phyloP scores from a whole-genome alignment of 92 coral and sea anemone genomes.

The Chrysogorgia sp. region DNA sequence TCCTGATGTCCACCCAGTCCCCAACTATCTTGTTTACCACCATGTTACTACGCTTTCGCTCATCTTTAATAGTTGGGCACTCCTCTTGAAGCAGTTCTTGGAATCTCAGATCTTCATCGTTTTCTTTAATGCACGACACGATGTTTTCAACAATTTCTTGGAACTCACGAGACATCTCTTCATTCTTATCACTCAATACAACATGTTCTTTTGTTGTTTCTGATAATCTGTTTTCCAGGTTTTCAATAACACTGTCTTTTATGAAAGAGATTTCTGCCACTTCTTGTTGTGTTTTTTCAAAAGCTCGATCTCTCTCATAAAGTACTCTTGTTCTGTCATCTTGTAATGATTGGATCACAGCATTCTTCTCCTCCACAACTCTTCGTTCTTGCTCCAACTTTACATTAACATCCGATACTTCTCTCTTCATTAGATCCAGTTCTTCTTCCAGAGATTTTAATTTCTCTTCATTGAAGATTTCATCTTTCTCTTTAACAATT shows the following conservation, averaged over 20 bases:
- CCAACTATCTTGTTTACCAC: constrained; percentile 15
- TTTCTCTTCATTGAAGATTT: constrained; percentile 53
- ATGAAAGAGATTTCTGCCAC: constrained; percentile 9
- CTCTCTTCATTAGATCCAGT: constrained; percentile 52
- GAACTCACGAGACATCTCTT: constrained; percentile 40
- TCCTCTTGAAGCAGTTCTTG: constrained; percentile 14
- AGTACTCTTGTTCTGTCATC: constrained; percentile 59
- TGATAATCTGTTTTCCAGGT: constrained; percentile 3
- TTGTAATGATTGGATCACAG: constrained; percentile 47
- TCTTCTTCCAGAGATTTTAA: constrained; percentile 51
- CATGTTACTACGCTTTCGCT: constrained; percentile 14
- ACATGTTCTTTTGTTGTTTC: constrained; percentile 18
- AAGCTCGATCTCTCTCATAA: constrained; percentile 57
- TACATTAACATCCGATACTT: constrained; percentile 39
- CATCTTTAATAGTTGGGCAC: not conserved
- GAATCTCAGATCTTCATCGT: not conserved
- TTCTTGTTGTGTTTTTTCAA: constrained; percentile 34
- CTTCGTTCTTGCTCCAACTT: constrained; percentile 28
- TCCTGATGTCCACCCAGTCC: constrained; percentile 11
- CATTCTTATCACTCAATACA: constrained; percentile 17
- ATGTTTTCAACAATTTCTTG: constrained; percentile 5
- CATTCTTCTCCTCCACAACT: constrained; percentile 39
- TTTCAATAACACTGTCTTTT: constrained; percentile 35
- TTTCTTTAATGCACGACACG: constrained; percentile 18
- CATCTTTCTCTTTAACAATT: constrained; percentile 67